Base-by-base conservation (phyloP, 2,797 vertebrate species). In the Sebastes umbrosus region DNA sequence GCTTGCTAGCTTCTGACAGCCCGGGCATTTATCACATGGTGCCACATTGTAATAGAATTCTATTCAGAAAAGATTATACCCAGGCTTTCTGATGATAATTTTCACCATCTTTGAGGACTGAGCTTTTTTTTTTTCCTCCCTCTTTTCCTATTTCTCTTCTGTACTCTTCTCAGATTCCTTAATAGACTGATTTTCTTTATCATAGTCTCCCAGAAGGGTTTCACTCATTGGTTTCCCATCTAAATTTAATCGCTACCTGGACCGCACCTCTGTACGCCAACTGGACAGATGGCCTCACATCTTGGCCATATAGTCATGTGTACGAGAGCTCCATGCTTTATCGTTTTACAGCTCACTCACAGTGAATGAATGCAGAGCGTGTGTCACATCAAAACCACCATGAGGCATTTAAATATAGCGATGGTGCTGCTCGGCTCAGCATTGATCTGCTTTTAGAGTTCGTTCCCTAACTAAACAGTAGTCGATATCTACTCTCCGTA, bases 61-160 rank as follows among this genome's bases (percentile, higher is more conserved):
- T 93, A 93, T 95, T 95, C 93, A 95, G 79, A 85, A 90, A 84
- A 94, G 93, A 95, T 95, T 94, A 94, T 89, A 90, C 82, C 75
- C 65, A 2, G 69, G 86, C 92, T 94, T 95, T 94, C 90, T 94
- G 86, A 93, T 95, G 90, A 93, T 94, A 92, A 94, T 94, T 94
- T 92, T 88, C 80, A 79, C 87, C 84, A 90, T 93, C 88, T 95
- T 92, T 92, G 80, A 85, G 73, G 79, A 76, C 64, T 79, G 77
- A 89, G 88, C 78, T 73, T 81, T 70, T 75, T 82, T 68, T 77
- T 63, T 75, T 77, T 43, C 29, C 24, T 18, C 31, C 6, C 11
- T 50, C 11, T 39, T 67, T 84, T 83, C 73, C 60, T 55, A 54
- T 86, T 84, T 77, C 20, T 18, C 8, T 2, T 90, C 71, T 82